These are phyloP conservation scores for Nasua narica DNA, from an alignment of 2,797 vertebrate species.

Conservation along the genomic window DNA sequence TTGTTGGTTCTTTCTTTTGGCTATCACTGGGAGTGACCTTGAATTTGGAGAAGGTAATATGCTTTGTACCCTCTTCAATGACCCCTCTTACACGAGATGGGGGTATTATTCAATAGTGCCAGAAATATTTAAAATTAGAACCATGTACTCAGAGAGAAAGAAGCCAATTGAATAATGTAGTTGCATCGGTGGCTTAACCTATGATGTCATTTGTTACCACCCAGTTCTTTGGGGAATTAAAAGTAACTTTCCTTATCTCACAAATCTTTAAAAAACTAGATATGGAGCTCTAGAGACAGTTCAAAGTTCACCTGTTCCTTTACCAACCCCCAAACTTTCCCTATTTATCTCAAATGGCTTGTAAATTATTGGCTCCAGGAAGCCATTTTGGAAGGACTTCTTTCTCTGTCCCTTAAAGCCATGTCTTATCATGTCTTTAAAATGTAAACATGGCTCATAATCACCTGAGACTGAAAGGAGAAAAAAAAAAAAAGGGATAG, in stretches of 20 bases:
- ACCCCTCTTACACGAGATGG: neutral
- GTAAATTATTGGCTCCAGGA: neutral
- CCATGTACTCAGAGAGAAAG: neutral
- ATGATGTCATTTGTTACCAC: neutral
- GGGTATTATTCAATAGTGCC: neutral
- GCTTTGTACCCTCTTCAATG: neutral
- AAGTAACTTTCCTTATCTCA: neutral
- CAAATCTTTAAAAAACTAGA: neutral
- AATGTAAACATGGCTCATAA: neutral
- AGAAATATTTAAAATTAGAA: neutral
- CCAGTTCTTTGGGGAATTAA: neutral
- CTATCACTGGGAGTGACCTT: neutral
- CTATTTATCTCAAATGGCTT: neutral
- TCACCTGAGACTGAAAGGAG: neutral
- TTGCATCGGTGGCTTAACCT: neutral
- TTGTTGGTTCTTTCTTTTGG: neutral
- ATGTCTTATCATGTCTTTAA: neutral
- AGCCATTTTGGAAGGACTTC: neutral
- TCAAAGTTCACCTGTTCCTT: neutral
- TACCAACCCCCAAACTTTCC: neutral
- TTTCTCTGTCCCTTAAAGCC: neutral
- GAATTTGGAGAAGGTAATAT: neutral
- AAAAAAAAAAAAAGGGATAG: neutral
- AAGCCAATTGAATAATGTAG: neutral
- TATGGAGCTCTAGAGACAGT: neutral